These are phyloP conservation scores for Campoplex nolae DNA, from an alignment of 2,888 invertebrate species.

Conservation along the genomic window DNA sequence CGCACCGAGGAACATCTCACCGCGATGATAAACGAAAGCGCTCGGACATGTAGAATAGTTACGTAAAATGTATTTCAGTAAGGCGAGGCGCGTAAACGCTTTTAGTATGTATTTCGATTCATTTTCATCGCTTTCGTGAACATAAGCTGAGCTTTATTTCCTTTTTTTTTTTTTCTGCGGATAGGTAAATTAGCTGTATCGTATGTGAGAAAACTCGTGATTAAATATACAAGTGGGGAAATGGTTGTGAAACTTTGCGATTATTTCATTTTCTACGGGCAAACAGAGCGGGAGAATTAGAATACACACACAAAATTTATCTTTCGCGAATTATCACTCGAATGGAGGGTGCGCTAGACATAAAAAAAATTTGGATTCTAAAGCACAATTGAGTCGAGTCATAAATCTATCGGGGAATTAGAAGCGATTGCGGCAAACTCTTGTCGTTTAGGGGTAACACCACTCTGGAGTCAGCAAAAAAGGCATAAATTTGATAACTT, in stretches of 20 bases:
- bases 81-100: constrained; percentile 5
- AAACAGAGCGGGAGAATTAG: not conserved
- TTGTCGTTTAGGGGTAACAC: too few relatives aligned
- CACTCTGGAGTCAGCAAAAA: too few relatives aligned
- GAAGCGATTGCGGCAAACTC: not conserved
- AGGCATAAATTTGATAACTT: too few relatives aligned
- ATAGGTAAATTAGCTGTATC: not conserved
- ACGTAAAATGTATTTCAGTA: constrained; percentile 59
- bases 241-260: not conserved
- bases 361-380: not conserved
- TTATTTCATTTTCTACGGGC: not conserved
- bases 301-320: not conserved
- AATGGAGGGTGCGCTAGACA: not conserved
- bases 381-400: not conserved
- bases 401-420: not conserved
- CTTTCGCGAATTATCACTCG: not conserved
- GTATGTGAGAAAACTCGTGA: not conserved
- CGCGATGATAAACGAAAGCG: not conserved
- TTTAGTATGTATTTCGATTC: not conserved
- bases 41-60: constrained; percentile 24
- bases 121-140: constrained; percentile 1
- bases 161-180: constrained; percentile 10
- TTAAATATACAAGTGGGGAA: not conserved
- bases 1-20: not conserved
- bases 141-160: not conserved